These are phyloP conservation scores for Cyanoderma ruficeps DNA, from an alignment of 2,113 vertebrate species.

Conservation along the genomic window DNA sequence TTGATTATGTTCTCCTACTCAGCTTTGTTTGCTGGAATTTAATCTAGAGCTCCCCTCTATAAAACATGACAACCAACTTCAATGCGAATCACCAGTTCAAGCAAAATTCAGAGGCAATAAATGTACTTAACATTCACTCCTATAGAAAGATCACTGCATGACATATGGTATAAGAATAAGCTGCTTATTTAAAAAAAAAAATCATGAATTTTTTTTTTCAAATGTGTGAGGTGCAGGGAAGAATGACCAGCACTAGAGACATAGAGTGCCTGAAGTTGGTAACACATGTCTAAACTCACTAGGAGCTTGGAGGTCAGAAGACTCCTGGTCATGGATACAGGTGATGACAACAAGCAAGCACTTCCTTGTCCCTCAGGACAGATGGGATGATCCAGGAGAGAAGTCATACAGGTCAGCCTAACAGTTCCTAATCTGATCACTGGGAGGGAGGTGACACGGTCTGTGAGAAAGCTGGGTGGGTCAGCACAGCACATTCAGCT, in stretches of 20 bases:
- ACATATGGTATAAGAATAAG: background rate
- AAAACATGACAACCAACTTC: background rate
- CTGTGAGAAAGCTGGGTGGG: background rate
- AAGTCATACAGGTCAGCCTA: background rate
- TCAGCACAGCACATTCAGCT: background rate
- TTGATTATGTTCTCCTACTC: background rate
- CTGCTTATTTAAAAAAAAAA: background rate
- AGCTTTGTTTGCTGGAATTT: background rate
- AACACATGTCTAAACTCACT: background rate
- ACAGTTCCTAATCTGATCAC: background rate
- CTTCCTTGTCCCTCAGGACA: background rate
- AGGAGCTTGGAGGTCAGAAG: background rate
- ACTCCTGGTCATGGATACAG: background rate
- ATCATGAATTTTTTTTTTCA: background rate
- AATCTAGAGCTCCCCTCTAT: background rate
- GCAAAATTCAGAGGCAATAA: background rate
- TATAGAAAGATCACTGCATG: background rate
- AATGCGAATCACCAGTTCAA: background rate
- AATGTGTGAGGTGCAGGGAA: too few species aligned
- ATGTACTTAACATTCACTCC: background rate
- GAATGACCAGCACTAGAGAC: background rate
- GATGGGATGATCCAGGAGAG: background rate
- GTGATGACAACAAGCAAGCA: background rate
- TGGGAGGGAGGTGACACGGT: accelerated
- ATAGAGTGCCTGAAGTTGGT: accelerated